A percentile compares a stretch with the other conserved stretches of the same genome.
These are phyloP conservation scores for Parthenolecanium corni DNA, from an alignment of 2,888 invertebrate genomes.

Conservation along the genomic window DNA sequence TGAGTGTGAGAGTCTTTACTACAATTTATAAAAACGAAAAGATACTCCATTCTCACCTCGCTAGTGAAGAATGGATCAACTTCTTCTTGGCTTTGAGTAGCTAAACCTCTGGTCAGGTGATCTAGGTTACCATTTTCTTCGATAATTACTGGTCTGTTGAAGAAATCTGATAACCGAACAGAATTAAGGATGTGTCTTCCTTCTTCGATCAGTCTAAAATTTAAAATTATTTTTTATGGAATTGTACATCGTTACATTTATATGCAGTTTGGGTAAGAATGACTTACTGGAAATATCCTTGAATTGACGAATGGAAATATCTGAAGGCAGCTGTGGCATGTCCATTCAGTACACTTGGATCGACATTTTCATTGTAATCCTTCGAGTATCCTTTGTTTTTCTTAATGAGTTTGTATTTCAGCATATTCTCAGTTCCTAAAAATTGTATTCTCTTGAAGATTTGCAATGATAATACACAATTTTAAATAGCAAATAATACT, in stretches of 20 bases:
- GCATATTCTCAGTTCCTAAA: constrained; percentile 41
- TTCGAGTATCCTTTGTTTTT: constrained; percentile 49
- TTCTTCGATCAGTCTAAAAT: constrained; percentile 48
- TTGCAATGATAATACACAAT: too few species aligned
- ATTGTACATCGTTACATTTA: too few species aligned
- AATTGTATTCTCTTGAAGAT: too few species aligned
- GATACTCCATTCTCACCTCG: constrained; percentile 48
- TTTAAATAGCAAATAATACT: constrained; percentile 34
- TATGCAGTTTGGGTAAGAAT: not conserved
- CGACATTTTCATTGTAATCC: constrained; percentile 54
- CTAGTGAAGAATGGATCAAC: constrained; percentile 66
- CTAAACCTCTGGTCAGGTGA: constrained; percentile 60
- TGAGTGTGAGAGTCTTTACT: too few species aligned
- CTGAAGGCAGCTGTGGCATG: constrained; percentile 62
- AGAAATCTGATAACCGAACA: constrained; percentile 59
- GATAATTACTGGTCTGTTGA: constrained; percentile 53
- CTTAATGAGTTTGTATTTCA: constrained; percentile 52
- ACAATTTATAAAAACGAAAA: too few species aligned
- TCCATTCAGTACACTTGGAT: constrained; percentile 55
- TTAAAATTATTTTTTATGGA: not conserved
- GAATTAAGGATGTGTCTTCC: constrained; percentile 44
- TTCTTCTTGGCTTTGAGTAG: constrained; percentile 61
- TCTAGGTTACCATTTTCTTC: constrained; percentile 57
- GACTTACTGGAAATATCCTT: constrained; percentile 55
- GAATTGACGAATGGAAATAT: constrained; percentile 59